Evolutionary conservation across 2,113 vertebrate genomes (phyloP).

Genomic region (Pseudorectes ferrugineus): DNA sequence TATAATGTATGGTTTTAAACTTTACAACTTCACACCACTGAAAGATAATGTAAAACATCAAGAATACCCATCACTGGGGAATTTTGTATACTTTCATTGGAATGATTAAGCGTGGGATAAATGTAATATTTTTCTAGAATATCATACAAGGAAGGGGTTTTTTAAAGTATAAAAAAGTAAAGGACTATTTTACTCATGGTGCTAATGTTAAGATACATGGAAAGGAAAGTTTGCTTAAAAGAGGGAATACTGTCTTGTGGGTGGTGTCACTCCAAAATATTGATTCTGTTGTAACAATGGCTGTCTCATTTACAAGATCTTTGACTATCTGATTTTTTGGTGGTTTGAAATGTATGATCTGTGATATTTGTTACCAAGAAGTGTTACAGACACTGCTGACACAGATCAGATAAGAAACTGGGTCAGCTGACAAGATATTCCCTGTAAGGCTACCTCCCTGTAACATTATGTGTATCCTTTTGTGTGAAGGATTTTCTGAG

Average conservation of each 20-base stretch:
- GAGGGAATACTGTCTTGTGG: background rate
- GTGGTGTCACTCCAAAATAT: background rate
- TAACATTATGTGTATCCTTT: background rate
- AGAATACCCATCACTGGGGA: background rate
- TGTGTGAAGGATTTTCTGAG: background rate
- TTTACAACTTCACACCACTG: background rate
- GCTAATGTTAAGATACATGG: background rate
- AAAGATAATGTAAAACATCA: background rate
- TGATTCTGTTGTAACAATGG: background rate
- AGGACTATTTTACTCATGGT: background rate
- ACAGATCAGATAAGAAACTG: constrained; percentile 5
- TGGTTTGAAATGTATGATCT: background rate
- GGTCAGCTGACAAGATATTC: background rate
- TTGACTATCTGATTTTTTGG: background rate
- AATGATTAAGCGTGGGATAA: background rate
- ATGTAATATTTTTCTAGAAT: background rate
- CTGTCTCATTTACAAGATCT: background rate
- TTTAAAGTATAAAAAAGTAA: background rate
- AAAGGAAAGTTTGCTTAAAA: background rate
- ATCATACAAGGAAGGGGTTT: fast-evolving
- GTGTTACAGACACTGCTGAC: background rate
- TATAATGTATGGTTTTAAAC: background rate
- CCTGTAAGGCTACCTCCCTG: background rate
- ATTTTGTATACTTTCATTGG: background rate
- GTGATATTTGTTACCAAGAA: background rate